Percentiles rank a stretch among this genome's conserved stretches.
These are phyloP conservation scores for Pseudonaja textilis DNA, from an alignment of 2,113 vertebrate species.

Conservation along the genomic window DNA sequence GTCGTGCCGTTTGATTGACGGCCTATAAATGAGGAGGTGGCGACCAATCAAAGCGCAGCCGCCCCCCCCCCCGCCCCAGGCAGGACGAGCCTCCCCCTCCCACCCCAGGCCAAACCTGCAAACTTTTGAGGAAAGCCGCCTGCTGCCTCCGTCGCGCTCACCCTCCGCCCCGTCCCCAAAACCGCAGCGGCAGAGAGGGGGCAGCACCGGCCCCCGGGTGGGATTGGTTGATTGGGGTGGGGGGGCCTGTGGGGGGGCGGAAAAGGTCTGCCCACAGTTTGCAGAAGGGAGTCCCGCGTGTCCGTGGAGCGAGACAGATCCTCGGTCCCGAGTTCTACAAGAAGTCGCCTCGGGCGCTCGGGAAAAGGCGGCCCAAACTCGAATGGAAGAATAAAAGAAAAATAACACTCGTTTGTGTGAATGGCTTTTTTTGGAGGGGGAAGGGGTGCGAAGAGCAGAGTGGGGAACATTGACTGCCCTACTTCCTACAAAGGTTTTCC, in stretches of 20 bases:
- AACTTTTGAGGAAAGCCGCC: background rate
- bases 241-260: too few species aligned
- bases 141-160: too few species aligned
- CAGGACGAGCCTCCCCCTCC: slow-evolving; percentile 13
- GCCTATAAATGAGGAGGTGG: slow-evolving; percentile 74
- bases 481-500: background rate
- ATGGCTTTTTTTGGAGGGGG: background rate
- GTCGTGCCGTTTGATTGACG: slow-evolving; percentile 78
- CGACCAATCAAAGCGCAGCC: slow-evolving; percentile 83
- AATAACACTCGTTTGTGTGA: background rate
- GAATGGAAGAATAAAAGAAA: background rate
- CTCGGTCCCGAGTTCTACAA: background rate
- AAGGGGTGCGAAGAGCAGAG: too few species aligned
- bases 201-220: background rate
- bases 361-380: background rate
- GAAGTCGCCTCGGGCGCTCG: background rate
- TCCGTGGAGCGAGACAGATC: background rate
- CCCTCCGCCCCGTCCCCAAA: background rate
- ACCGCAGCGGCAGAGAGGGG: background rate
- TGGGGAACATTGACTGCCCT: background rate
- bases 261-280: background rate
- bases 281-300: background rate
- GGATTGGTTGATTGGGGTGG: background rate
- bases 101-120: background rate
- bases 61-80: slow-evolving; percentile 54